These are phyloP conservation scores for Silurus aristotelis DNA, from an alignment of 2,797 vertebrate genomes.

Conservation along the genomic window DNA sequence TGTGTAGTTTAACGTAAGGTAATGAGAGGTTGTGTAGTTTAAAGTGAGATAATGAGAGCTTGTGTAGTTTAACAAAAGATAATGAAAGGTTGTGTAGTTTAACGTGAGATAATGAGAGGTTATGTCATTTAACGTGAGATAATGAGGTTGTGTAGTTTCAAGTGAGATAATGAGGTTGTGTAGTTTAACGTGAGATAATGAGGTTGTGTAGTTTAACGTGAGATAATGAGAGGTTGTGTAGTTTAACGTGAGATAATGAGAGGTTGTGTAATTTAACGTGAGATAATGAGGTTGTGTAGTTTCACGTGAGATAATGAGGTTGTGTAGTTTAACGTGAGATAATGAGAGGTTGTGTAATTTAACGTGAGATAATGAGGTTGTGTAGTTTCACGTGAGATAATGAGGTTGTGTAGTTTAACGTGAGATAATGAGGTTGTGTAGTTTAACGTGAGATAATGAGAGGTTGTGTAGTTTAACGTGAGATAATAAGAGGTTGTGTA, in stretches of 20 bases:
- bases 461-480: not conserved
- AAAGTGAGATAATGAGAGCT: too few relatives aligned
- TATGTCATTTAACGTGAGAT: too few relatives aligned
- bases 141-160: too few relatives aligned
- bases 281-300: not conserved
- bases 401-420: not conserved
- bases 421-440: not conserved
- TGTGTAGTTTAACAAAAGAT: too few relatives aligned
- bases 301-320: not conserved
- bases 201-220: not conserved
- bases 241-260: not conserved
- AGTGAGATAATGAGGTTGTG: too few relatives aligned
- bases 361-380: not conserved
- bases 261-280: not conserved
- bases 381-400: not conserved
- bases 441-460: not conserved
- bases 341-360: not conserved
- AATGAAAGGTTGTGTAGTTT: too few relatives aligned
- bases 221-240: not conserved
- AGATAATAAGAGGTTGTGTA: not conserved
- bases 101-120: too few relatives aligned
- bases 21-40: too few relatives aligned
- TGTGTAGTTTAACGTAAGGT: too few relatives aligned
- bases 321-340: not conserved
- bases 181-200: too few relatives aligned